Base-by-base conservation (phyloP, 1,140 invertebrate species). In the Potamilus streckersoni region DNA sequence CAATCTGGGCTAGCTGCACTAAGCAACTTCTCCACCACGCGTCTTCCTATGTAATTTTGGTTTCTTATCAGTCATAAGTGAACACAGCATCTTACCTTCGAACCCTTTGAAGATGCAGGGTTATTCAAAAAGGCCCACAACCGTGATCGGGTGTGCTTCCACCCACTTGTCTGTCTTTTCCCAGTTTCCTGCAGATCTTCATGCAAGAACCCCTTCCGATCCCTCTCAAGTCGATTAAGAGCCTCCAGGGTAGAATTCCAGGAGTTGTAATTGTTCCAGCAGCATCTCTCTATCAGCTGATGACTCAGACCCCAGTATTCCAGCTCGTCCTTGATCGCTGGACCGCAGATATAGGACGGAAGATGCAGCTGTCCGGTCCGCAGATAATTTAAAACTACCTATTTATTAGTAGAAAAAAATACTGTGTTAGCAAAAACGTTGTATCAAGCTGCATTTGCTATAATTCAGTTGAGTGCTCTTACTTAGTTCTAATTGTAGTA, bases 301-400 rank as follows among this genome's bases (percentile, higher is more conserved):
- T 83, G 80, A 16, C 78, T 74, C 16, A 85, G 66, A 20, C 83
- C 83, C 82, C 82, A 85, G 69, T 74, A 85, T 59, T 82, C 81
- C 31, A 84, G 78, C 69, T 84, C 83, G 14, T 70, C 72, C 67
- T 87, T 86, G 14, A 86, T 81, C 6, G 86, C 81, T 3, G 86
- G 83, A 8, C 85, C 86, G 74, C 87, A 88, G 1, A 84, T 79
- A 27, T 84, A 80, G 14, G 82, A 80, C 5, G 87, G 86, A 64
- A 87, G 76, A 65, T 88, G 87, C 15, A 88, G 78, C 71, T 88
- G 83, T 27, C 86, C 87, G 13, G 82, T 86, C 3, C 85, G 82
- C 16, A 85, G 78, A 71, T 80, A 85, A 69, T 88, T 83, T 68
- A 89, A 70, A n/a, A 87, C 81, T 17, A 81, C 81, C 65, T 71